phyloP scores from a whole-genome alignment of 2,888 invertebrate genomes.

The Andrena bucephala region DNA sequence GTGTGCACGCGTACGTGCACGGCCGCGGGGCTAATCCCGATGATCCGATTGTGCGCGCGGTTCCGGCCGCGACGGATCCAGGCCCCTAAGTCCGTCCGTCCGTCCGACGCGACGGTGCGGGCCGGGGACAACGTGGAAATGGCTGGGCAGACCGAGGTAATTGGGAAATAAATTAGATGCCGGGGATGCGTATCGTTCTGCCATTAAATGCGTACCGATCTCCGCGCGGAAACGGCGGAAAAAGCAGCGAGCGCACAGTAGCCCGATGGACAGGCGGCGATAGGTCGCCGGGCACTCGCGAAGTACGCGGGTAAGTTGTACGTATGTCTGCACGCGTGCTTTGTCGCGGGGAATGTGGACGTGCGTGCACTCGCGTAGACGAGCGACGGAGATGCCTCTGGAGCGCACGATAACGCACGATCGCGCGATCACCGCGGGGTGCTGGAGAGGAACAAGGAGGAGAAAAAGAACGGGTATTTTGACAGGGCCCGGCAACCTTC shows the following conservation, averaged over 20 bases:
- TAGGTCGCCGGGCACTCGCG: slow-evolving; percentile 35
- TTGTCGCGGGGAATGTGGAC: slow-evolving; percentile 20
- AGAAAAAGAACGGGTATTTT: slow-evolving; percentile 76
- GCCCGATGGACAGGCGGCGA: slow-evolving; percentile 53
- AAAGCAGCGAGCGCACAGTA: slow-evolving; percentile 25
- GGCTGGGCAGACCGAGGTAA: slow-evolving; percentile 17
- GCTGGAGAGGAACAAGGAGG: slow-evolving; percentile 60
- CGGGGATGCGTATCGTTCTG: slow-evolving; percentile 24
- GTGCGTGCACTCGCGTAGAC: not conserved
- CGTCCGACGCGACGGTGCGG: not conserved
- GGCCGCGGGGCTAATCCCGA: slow-evolving; percentile 3
- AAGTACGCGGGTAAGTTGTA: slow-evolving; percentile 47
- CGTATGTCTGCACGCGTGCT: slow-evolving; percentile 34
- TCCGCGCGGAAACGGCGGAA: slow-evolving; percentile 17
- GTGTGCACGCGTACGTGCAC: not conserved
- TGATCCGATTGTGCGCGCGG: slow-evolving; percentile 18
- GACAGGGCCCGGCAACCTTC: slow-evolving; percentile 78
- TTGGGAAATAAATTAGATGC: slow-evolving; percentile 43
- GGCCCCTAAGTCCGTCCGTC: not conserved
- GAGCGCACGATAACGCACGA: slow-evolving; percentile 71
- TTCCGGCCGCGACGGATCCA: not conserved
- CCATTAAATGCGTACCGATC: slow-evolving; percentile 38
- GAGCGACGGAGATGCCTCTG: slow-evolving; percentile 20
- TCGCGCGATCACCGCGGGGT: slow-evolving; percentile 76
- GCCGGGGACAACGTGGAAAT: slow-evolving; percentile 21